phyloP scores from a whole-genome alignment of 1,140 invertebrate species.

The Zaprionus gabonicus region DNA sequence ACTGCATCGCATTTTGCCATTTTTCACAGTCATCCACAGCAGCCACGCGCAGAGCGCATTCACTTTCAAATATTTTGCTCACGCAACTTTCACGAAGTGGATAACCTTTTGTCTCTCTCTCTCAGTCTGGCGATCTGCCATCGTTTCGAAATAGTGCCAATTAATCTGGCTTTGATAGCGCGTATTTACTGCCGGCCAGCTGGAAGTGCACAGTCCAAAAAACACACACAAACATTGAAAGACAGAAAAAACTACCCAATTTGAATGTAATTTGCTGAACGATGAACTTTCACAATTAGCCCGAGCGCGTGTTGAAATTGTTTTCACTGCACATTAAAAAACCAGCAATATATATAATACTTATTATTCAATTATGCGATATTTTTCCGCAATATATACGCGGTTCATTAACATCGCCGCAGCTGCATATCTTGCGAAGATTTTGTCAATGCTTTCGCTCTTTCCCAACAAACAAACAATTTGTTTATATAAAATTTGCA shows the following conservation, averaged over 20 bases:
- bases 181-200: neutral
- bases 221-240: neutral
- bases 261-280: slow-evolving; percentile 59
- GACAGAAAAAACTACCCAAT: slow-evolving; percentile 38
- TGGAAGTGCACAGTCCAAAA: slow-evolving; percentile 8
- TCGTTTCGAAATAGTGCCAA: slow-evolving; percentile 2
- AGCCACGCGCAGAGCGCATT: slow-evolving; percentile 53
- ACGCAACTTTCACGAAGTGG: slow-evolving; percentile 65
- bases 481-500: slow-evolving; percentile 14
- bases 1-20: slow-evolving; percentile 16
- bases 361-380: slow-evolving; percentile 54
- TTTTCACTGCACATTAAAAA: slow-evolving; percentile 28
- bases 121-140: neutral
- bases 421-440: slow-evolving; percentile 24
- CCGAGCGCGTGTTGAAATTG: slow-evolving; percentile 52
- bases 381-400: slow-evolving; percentile 49
- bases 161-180: slow-evolving; percentile 7
- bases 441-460: slow-evolving; percentile 44
- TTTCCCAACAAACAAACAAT: too few relatives aligned
- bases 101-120: slow-evolving; percentile 41
- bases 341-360: slow-evolving; percentile 12
- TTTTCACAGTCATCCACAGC: slow-evolving; percentile 33
- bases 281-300: slow-evolving; percentile 77
- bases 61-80: slow-evolving; percentile 68
- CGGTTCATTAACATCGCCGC: slow-evolving; percentile 63